These are phyloP conservation scores for Alca torda DNA, from an alignment of 2,797 vertebrate species.

Conservation along the genomic window DNA sequence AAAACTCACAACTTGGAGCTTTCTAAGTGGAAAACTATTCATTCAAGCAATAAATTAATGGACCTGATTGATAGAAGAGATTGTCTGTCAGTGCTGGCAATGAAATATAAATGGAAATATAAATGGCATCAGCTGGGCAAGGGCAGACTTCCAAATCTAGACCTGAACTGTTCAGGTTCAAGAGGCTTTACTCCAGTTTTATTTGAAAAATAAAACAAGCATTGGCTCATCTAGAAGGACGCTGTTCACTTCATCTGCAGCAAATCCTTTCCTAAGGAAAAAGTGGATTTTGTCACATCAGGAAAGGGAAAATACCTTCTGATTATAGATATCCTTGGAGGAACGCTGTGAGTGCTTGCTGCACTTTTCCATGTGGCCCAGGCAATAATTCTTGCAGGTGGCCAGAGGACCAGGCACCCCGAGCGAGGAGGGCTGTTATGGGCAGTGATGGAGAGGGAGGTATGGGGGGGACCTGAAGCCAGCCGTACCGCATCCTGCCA, in stretches of 20 bases:
- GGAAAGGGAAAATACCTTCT: background rate
- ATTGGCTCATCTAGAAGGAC: background rate
- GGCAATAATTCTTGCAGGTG: background rate
- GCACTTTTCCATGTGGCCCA: background rate
- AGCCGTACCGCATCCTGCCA: background rate
- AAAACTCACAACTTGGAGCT: background rate
- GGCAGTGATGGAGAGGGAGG: background rate
- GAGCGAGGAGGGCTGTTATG: background rate
- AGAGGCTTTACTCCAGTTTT: background rate
- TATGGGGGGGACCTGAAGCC: background rate
- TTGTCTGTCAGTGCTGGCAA: background rate
- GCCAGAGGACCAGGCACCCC: accelerated
- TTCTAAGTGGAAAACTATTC: background rate
- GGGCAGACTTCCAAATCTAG: background rate
- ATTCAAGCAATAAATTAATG: background rate
- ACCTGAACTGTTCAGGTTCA: background rate
- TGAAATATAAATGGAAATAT: background rate
- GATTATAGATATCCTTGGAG: background rate
- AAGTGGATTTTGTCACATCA: background rate
- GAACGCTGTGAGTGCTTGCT: background rate
- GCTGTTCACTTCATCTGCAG: background rate
- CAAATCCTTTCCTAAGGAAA: background rate
- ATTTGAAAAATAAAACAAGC: background rate
- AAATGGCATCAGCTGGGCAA: background rate
- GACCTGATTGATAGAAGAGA: background rate